These are phyloP conservation scores for Callospermophilus lateralis DNA, from an alignment of 2,113 vertebrate genomes.

Conservation along the genomic window DNA sequence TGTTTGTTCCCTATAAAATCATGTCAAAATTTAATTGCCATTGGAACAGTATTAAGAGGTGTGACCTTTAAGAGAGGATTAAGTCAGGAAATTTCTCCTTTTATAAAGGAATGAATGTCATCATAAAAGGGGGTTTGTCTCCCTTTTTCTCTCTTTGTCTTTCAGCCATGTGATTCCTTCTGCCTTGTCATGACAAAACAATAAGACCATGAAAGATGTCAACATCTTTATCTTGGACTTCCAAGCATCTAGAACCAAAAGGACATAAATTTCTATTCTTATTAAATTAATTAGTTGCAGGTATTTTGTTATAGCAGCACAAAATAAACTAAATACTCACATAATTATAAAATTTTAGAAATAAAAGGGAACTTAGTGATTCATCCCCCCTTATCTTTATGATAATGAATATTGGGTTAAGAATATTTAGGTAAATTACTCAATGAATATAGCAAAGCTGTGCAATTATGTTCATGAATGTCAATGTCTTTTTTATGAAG, in stretches of 20 bases:
- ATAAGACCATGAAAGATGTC: neutral
- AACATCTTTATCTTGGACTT: neutral
- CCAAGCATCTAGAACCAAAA: neutral
- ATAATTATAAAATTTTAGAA: too few relatives aligned
- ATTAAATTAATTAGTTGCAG: neutral
- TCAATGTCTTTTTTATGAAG: too few relatives aligned
- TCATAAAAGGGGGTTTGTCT: neutral
- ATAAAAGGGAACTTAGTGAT: too few relatives aligned
- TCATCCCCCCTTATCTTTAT: too few relatives aligned
- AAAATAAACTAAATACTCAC: neutral
- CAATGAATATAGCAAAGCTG: neutral
- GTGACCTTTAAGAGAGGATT: neutral
- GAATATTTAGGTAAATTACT: neutral
- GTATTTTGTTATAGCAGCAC: neutral
- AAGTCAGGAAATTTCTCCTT: neutral
- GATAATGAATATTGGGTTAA: too few relatives aligned
- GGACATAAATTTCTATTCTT: neutral
- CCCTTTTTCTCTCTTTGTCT: neutral
- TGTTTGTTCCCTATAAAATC: too few relatives aligned
- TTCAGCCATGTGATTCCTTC: neutral
- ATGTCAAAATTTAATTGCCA: too few relatives aligned
- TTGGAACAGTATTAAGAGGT: too few relatives aligned
- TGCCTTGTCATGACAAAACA: neutral
- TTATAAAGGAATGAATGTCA: neutral
- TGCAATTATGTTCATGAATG: neutral